These are phyloP conservation scores for Vireo griseus DNA, from an alignment of 2,797 vertebrate genomes.

Conservation along the genomic window DNA sequence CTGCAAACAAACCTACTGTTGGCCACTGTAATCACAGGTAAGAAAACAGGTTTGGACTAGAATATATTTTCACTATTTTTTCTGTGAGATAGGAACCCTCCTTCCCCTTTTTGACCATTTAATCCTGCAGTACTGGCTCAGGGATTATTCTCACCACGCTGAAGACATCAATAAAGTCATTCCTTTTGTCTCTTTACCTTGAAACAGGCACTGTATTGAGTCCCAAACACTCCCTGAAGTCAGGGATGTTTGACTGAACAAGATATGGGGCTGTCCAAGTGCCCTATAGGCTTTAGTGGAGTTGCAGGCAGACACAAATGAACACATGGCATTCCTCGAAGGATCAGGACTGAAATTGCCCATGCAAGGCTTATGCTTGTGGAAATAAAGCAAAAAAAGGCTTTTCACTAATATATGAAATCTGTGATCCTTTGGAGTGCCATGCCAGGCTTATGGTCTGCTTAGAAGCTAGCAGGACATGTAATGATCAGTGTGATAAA, in stretches of 20 bases:
- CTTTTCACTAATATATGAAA: not conserved
- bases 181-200: not conserved
- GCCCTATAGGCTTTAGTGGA: not conserved
- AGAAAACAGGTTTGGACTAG: not conserved
- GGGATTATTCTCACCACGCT: not conserved
- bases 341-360: not conserved
- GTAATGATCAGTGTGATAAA: not conserved
- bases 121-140: not conserved
- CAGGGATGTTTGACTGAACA: not conserved
- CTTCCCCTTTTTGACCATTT: not conserved
- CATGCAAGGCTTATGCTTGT: not conserved
- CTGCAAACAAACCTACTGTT: constrained; percentile 22
- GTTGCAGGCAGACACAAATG: not conserved
- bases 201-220: not conserved
- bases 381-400: not conserved
- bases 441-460: not conserved
- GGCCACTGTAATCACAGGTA: constrained; percentile 13
- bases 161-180: not conserved
- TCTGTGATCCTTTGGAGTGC: not conserved
- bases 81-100: not conserved
- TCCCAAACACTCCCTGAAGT: not conserved
- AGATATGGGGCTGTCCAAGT: not conserved
- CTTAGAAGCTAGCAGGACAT: not conserved
- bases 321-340: not conserved
- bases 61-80: not conserved